Conservation (phyloP, 2,888 invertebrate species). For the Cheilosia scutellata region DNA sequence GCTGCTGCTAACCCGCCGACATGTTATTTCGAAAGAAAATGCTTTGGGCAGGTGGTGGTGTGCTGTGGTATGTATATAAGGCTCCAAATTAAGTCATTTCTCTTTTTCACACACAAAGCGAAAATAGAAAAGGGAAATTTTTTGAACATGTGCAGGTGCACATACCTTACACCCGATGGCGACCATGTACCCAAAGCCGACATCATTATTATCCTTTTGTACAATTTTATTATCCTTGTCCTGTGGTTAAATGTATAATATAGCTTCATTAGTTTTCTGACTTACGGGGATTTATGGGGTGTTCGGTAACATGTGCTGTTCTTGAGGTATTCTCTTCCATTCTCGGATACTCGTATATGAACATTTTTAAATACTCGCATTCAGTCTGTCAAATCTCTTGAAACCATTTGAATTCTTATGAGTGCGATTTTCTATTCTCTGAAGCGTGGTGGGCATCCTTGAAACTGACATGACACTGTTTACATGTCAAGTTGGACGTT, state of each 20-base stretch:
- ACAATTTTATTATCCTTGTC: constrained; percentile 74
- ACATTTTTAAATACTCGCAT: constrained; percentile 46
- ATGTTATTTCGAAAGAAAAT: constrained; percentile 24
- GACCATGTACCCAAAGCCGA: constrained; percentile 42
- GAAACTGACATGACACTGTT: constrained; percentile 72
- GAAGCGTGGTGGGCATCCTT: constrained; percentile 22
- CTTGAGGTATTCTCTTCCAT: not conserved
- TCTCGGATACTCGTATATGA: not conserved
- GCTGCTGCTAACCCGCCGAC: constrained; percentile 39
- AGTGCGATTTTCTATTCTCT: constrained; percentile 39
- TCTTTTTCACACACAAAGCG: not conserved
- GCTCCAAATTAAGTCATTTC: constrained; percentile 60
- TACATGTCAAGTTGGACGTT: constrained; percentile 66
- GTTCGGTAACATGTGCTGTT: constrained; percentile 46
- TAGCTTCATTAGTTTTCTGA: constrained; percentile 69
- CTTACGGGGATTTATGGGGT: constrained; percentile 68
- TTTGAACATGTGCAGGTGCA: constrained; percentile 57
- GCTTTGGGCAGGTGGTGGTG: constrained; percentile 27
- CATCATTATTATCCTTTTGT: constrained; percentile 74
- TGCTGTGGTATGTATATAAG: constrained; percentile 45
- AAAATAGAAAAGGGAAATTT: constrained; percentile 33
- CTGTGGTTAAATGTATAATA: constrained; percentile 71
- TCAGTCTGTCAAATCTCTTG: constrained; percentile 39
- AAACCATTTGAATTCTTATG: constrained; percentile 44
- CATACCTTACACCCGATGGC: constrained; percentile 3